phyloP scores from a whole-genome alignment of 2,797 vertebrate species.

The Urocyon cinereoargenteus region DNA sequence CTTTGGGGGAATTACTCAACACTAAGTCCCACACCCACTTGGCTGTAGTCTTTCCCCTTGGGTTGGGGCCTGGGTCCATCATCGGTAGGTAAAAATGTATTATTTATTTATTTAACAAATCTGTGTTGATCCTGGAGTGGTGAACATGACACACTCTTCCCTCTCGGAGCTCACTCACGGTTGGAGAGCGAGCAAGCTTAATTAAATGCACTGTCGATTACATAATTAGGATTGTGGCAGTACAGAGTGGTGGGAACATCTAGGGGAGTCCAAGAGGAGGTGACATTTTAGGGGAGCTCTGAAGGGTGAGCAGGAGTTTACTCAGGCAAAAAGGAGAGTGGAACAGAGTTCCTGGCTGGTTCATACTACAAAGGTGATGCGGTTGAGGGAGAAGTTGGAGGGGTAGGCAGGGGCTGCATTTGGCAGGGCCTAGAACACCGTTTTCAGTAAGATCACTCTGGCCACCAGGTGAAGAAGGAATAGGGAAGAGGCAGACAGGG shows the following conservation, averaged over 20 bases:
- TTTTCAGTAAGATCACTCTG: not conserved
- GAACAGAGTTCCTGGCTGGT: constrained; percentile 10
- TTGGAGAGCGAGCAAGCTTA: constrained; percentile 6
- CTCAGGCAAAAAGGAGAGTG: not conserved
- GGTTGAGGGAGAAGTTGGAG: not conserved
- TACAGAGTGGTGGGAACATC: not conserved
- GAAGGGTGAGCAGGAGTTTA: not conserved
- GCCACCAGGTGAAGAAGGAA: not conserved
- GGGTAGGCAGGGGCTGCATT: not conserved
- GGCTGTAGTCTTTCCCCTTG: not conserved
- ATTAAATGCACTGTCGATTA: not conserved
- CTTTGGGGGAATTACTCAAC: constrained; percentile 1
- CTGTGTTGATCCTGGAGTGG: not conserved
- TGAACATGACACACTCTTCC: not conserved
- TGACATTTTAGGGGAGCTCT: not conserved
- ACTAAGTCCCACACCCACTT: constrained; percentile 22
- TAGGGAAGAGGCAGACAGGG: no score
- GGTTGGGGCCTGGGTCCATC: not conserved
- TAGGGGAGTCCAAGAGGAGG: not conserved
- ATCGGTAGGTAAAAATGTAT: not conserved
- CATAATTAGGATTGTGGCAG: not conserved
- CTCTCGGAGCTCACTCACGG: not conserved
- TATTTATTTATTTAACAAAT: constrained; percentile 48
- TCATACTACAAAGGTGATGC: not conserved
- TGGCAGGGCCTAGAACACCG: not conserved